A percentile compares a stretch with the other conserved stretches of the same genome.
phyloP scores from a whole-genome alignment of 2,797 vertebrate genomes.

The Anomalospiza imberbis region DNA sequence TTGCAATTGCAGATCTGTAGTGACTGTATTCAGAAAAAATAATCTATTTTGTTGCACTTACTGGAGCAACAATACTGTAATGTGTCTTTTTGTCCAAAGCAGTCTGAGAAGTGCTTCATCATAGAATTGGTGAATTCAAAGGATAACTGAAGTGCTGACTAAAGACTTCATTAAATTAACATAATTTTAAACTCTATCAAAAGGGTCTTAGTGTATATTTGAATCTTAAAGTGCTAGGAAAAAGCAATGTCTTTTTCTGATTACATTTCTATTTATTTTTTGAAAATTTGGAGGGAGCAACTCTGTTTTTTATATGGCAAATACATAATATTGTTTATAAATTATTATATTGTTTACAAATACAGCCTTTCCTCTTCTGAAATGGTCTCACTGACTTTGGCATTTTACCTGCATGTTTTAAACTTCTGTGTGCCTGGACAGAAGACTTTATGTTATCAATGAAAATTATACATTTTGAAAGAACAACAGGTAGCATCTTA shows the following conservation, averaged over 20 bases:
- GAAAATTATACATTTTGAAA: background rate
- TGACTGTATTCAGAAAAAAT: background rate
- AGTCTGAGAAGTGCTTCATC: slow-evolving; percentile 16
- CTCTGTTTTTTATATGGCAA: background rate
- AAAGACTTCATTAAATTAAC: background rate
- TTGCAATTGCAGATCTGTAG: slow-evolving; percentile 11
- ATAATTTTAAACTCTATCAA: background rate
- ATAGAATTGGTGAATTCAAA: slow-evolving; percentile 22
- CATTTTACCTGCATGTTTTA: background rate
- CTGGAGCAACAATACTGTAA: slow-evolving; percentile 1
- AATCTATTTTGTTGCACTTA: slow-evolving; percentile 32
- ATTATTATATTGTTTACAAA: background rate
- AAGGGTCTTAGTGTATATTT: background rate
- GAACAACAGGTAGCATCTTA: background rate
- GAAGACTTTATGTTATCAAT: background rate
- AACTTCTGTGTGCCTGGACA: background rate
- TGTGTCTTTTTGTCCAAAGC: slow-evolving; percentile 23
- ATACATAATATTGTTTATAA: background rate
- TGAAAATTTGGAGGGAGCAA: background rate
- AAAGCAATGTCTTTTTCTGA: background rate
- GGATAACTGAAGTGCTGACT: background rate
- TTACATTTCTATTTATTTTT: background rate
- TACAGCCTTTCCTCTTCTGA: background rate
- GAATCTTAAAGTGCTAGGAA: background rate
- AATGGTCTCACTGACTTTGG: background rate